A percentile compares a stretch with the other conserved stretches of the same genome.
These are phyloP conservation scores for Epinephelus lanceolatus DNA, from an alignment of 2,113 vertebrate species.

Conservation along the genomic window DNA sequence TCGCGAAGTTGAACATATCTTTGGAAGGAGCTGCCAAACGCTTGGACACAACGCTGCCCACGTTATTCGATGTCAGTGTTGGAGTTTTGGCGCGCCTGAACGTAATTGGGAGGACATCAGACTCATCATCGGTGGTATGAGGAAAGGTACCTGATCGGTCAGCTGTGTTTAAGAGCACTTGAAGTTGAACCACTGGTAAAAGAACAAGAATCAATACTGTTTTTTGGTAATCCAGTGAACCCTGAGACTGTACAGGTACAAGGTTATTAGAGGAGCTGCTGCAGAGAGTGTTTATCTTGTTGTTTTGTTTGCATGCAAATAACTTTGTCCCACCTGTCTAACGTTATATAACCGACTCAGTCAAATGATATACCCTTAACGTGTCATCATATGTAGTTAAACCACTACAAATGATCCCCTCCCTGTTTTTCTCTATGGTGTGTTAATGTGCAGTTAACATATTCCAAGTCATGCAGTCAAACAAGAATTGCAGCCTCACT, in stretches of 20 bases:
- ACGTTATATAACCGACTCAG: neutral
- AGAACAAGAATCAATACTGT: neutral
- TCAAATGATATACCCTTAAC: neutral
- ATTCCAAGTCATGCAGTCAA: neutral
- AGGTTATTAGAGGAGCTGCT: no score
- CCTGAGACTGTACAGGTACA: neutral
- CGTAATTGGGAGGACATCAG: neutral
- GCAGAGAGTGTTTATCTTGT: neutral
- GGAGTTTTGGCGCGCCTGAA: constrained; percentile 61
- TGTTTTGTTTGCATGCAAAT: neutral
- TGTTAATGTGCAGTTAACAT: neutral
- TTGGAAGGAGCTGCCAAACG: neutral
- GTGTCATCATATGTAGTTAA: neutral
- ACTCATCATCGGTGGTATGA: constrained; percentile 10
- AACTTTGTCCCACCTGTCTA: no score
- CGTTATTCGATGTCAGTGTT: neutral
- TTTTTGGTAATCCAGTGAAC: neutral
- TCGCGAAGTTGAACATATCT: neutral
- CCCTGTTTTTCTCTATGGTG: neutral
- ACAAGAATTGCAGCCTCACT: constrained; percentile 20
- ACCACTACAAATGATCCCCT: neutral
- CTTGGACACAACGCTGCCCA: neutral
- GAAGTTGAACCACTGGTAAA: neutral
- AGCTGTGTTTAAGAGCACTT: neutral
- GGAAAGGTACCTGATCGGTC: constrained; percentile 37